Percentiles rank a stretch among this genome's conserved stretches.
Evolutionary conservation across 2,888 invertebrate species (phyloP).

Genomic region (Adelognathus sp.): DNA sequence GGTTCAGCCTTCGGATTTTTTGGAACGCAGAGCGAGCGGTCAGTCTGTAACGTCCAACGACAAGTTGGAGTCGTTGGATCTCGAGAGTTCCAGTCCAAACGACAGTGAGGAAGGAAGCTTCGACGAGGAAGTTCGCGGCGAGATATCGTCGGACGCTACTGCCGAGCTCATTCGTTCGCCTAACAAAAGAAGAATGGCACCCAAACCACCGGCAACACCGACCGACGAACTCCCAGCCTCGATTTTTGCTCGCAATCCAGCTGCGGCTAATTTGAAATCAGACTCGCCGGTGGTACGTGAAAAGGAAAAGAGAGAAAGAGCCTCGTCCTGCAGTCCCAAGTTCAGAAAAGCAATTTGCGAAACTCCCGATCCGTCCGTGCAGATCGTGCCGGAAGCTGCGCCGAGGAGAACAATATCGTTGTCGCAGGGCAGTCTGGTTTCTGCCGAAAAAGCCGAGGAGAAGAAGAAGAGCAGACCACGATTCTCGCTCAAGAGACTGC

Average conservation of each 20-base stretch:
- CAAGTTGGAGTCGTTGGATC: conserved; percentile 11
- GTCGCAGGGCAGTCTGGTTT: conserved; percentile 88
- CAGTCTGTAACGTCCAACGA: background rate
- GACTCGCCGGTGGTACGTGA: conserved; percentile 88
- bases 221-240: conserved; percentile 82
- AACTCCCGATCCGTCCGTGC: conserved; percentile 74
- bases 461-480: conserved; percentile 88
- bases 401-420: conserved; percentile 88
- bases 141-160: conserved; percentile 51
- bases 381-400: conserved; percentile 83
- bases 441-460: conserved; percentile 78
- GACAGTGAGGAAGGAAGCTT: conserved; percentile 43
- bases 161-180: conserved; percentile 80
- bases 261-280: conserved; percentile 82
- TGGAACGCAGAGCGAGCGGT: background rate
- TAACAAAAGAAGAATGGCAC: conserved; percentile 88
- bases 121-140: conserved; percentile 61
- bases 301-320: conserved; percentile 89
- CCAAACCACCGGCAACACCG: conserved; percentile 86
- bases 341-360: conserved; percentile 82
- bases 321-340: conserved; percentile 85
- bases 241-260: conserved; percentile 85
- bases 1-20: background rate
- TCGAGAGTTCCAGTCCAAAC: conserved; percentile 8
- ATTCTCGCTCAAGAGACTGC: conserved; percentile 92